Evolutionary conservation across 2,888 invertebrate species (phyloP).

Genomic region (Lepidochrysops patricia): DNA sequence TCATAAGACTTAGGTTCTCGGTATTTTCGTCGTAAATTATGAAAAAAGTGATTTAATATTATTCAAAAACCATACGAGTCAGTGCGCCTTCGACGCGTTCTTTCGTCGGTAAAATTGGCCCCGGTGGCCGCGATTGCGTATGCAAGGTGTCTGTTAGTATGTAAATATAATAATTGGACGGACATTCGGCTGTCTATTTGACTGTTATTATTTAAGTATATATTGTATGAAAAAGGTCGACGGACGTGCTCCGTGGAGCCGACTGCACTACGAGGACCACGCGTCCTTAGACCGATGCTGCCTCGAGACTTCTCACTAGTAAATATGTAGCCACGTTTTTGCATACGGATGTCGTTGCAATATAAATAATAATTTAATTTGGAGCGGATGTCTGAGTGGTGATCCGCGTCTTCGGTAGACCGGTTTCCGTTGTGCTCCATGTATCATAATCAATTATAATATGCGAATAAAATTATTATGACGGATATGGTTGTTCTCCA

Average conservation of each 20-base stretch:
- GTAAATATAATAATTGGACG: slow-evolving; percentile 59
- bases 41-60: slow-evolving; percentile 61
- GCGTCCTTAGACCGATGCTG: slow-evolving; percentile 54
- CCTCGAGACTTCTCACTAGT: slow-evolving; percentile 70
- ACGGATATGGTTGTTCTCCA: slow-evolving; percentile 37
- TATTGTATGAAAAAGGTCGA: slow-evolving; percentile 57
- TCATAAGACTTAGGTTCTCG: slow-evolving; percentile 51
- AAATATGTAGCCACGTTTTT: slow-evolving; percentile 67
- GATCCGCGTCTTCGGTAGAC: slow-evolving; percentile 38
- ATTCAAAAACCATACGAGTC: slow-evolving; percentile 42
- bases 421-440: slow-evolving; percentile 56
- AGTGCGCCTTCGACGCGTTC: slow-evolving; percentile 33
- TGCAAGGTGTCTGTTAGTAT: slow-evolving; percentile 52
- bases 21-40: slow-evolving; percentile 70
- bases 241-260: slow-evolving; percentile 38
- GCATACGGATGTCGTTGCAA: slow-evolving; percentile 63
- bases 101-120: slow-evolving; percentile 19
- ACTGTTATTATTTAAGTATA: slow-evolving; percentile 65
- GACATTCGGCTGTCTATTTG: slow-evolving; percentile 58
- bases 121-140: slow-evolving; percentile 33
- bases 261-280: slow-evolving; percentile 42
- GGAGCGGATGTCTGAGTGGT: slow-evolving; percentile 45
- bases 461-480: slow-evolving; percentile 73
- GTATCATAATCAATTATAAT: slow-evolving; percentile 74
- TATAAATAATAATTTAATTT: slow-evolving; percentile 67